Percentiles rank a stretch among this genome's conserved stretches.
Conservation (phyloP, 2,797 vertebrate species). For the Otolemur crassicaudatus region DNA sequence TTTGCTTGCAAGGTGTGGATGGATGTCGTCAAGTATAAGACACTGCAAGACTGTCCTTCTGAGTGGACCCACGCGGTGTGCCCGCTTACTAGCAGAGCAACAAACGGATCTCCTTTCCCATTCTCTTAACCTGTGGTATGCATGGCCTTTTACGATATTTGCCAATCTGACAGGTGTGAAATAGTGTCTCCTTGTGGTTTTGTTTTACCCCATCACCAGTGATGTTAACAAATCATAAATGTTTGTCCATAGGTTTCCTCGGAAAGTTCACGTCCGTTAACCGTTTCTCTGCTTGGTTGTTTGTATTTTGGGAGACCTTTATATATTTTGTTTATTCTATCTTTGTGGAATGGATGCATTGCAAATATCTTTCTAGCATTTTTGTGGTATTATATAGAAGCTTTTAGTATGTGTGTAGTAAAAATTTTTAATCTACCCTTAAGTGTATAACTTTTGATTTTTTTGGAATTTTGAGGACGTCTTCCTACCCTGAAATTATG, state of each 20-base stretch:
- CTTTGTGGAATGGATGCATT: background rate
- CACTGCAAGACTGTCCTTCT: background rate
- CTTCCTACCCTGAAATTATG: background rate
- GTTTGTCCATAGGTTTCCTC: background rate
- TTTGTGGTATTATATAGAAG: background rate
- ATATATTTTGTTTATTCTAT: background rate
- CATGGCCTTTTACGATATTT: background rate
- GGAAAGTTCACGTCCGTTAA: background rate
- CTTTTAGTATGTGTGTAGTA: background rate
- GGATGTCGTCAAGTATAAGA: background rate
- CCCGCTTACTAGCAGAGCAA: background rate
- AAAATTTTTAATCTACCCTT: background rate
- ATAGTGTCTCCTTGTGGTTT: background rate
- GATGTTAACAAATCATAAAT: background rate
- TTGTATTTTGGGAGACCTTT: background rate
- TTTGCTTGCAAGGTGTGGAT: background rate
- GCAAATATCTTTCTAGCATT: background rate
- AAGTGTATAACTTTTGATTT: background rate
- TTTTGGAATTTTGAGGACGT: background rate
- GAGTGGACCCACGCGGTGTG: background rate
- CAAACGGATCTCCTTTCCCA: background rate
- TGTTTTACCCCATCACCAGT: background rate
- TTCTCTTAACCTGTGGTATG: background rate
- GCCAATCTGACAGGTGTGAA: background rate
- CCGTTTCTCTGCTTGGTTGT: background rate